A percentile compares a stretch with the other conserved stretches of the same genome.
Evolutionary conservation across 2,113 vertebrate genomes (phyloP).

Genomic region (Argyrosomus japonicus): DNA sequence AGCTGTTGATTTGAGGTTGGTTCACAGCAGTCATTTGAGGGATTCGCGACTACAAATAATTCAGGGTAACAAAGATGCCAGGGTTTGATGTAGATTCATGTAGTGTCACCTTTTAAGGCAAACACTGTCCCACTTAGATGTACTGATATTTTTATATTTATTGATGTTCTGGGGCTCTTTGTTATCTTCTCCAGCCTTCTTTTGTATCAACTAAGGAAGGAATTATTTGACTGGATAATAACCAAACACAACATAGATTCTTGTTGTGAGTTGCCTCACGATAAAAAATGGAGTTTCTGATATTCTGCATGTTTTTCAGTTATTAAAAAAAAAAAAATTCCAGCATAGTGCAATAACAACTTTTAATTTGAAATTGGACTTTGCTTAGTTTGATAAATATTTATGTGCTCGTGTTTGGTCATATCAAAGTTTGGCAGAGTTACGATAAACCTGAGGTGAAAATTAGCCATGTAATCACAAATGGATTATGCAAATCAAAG

Average conservation of each 20-base stretch:
- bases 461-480: constrained; percentile 76
- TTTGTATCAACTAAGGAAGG: constrained; percentile 17
- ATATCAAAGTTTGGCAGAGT: constrained; percentile 71
- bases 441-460: constrained; percentile 64
- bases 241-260: constrained; percentile 14
- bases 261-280: neutral
- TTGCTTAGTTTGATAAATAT: constrained; percentile 58
- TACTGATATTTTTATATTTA: constrained; percentile 25
- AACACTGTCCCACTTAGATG: constrained; percentile 45
- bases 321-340: neutral
- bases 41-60: constrained; percentile 56
- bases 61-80: constrained; percentile 26
- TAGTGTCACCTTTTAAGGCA: constrained; percentile 41
- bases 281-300: constrained; percentile 7
- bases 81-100: constrained; percentile 46
- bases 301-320: constrained; percentile 22
- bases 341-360: constrained; percentile 19
- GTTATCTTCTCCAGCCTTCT: constrained; percentile 19
- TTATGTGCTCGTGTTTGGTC: constrained; percentile 49
- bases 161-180: neutral
- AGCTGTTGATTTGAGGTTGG: constrained; percentile 59
- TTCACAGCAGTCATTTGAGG: constrained; percentile 46
- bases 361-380: constrained; percentile 54
- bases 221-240: constrained; percentile 34
- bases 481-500: constrained; percentile 82